These are phyloP conservation scores for Podilymbus podiceps DNA, from an alignment of 2,113 vertebrate species.

Conservation along the genomic window DNA sequence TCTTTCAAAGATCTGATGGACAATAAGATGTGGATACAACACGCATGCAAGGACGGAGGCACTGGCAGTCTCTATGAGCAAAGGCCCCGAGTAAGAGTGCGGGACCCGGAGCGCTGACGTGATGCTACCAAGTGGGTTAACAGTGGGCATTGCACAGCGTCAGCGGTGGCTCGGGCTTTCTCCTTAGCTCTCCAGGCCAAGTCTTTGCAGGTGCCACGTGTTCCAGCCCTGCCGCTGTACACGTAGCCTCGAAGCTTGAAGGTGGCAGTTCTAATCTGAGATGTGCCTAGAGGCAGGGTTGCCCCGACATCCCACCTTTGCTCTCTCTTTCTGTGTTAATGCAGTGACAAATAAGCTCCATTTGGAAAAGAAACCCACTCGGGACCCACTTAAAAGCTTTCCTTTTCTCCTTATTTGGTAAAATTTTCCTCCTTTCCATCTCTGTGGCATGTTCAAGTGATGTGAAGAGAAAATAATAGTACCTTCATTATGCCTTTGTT, in stretches of 20 bases:
- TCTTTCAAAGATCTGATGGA: background rate
- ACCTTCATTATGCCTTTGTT: background rate
- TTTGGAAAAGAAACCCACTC: background rate
- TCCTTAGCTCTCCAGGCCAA: background rate
- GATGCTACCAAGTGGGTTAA: background rate
- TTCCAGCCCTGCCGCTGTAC: background rate
- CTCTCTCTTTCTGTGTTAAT: background rate
- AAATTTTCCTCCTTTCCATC: background rate
- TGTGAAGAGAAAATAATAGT: background rate
- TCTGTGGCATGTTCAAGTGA: background rate
- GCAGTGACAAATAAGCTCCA: background rate
- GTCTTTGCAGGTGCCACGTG: background rate
- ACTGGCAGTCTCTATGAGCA: background rate
- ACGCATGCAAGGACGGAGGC: rapidly evolving
- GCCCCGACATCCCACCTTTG: background rate
- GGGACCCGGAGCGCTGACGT: rapidly evolving
- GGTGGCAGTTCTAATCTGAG: background rate
- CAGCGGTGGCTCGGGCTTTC: background rate
- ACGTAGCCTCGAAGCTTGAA: background rate
- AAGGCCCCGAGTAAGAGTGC: background rate
- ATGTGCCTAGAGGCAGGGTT: background rate
- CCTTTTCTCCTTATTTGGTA: background rate
- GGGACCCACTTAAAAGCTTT: background rate
- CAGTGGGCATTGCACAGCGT: rapidly evolving
- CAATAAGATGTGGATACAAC: background rate